Evolutionary conservation across 2,797 vertebrate genomes (phyloP).

Genomic region (Danio albolineatus): DNA sequence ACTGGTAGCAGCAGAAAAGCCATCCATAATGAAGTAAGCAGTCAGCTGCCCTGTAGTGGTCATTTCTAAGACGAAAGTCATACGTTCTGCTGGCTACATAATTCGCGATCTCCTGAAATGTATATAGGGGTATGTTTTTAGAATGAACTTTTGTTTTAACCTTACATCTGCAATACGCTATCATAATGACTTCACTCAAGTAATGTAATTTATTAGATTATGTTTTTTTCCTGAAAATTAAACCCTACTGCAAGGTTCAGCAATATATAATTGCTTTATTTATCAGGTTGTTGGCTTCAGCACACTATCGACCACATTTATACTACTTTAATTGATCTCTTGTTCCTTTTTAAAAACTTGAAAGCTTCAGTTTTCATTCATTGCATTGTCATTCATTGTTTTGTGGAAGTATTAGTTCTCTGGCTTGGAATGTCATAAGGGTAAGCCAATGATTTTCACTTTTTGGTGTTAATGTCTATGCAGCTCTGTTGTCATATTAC

Average conservation of each 20-base stretch:
- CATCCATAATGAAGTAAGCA: no score
- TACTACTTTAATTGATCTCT: not conserved
- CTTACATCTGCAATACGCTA: not conserved
- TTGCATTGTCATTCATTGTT: not conserved
- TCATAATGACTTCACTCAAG: not conserved
- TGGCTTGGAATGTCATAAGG: not conserved
- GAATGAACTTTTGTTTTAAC: no score
- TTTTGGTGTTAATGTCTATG: not conserved
- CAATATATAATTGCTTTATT: no score
- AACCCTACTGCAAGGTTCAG: not conserved
- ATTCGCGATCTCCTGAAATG: no score
- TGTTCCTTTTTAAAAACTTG: not conserved
- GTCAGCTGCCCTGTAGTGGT: no score
- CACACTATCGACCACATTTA: not conserved
- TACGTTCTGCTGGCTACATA: no score
- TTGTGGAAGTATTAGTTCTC: no score
- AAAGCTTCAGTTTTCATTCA: not conserved
- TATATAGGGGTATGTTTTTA: no score
- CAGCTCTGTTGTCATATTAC: not conserved
- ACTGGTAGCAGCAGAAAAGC: no score
- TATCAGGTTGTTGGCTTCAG: not conserved
- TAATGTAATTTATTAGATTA: not conserved
- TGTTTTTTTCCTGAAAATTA: not conserved
- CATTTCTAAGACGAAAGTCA: no score
- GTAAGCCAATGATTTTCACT: not conserved